phyloP scores from a whole-genome alignment of 2,888 invertebrate species.

The Dioctria linearis region DNA sequence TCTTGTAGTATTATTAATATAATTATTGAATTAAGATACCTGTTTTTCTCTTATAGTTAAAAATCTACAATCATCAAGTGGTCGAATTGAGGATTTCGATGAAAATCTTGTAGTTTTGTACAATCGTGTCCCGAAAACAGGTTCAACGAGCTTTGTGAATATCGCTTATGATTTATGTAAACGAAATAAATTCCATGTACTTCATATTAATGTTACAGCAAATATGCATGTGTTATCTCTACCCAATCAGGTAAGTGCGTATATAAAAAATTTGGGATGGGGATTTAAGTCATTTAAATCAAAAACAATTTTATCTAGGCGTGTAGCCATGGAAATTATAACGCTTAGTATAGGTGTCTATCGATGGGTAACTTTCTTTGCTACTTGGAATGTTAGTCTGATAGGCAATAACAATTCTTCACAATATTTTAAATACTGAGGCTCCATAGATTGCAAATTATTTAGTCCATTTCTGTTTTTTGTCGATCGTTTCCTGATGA shows the following conservation, averaged over 20 bases:
- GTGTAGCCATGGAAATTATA: too few relatives aligned
- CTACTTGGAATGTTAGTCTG: too few relatives aligned
- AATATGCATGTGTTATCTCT: constrained; percentile 96
- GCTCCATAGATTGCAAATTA: too few relatives aligned
- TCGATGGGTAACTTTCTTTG: too few relatives aligned
- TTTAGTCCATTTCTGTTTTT: too few relatives aligned
- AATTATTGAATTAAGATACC: too few relatives aligned
- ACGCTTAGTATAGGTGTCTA: too few relatives aligned
- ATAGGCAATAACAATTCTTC: too few relatives aligned
- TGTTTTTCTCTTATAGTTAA: constrained; percentile 12
- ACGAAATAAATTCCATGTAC: constrained; percentile 83
- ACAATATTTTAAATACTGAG: too few relatives aligned
- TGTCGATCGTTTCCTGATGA: too few relatives aligned
- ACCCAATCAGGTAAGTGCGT: constrained; percentile 80
- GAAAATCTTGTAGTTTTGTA: constrained; percentile 89
- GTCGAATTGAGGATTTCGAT: constrained; percentile 66
- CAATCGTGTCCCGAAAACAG: constrained; percentile 97
- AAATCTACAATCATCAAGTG: constrained; percentile 22
- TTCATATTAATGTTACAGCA: constrained; percentile 96
- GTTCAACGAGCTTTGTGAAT: constrained; percentile 95
- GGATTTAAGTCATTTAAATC: too few relatives aligned
- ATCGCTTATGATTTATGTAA: constrained; percentile 88
- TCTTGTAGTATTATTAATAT: not conserved
- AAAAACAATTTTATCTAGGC: too few relatives aligned
- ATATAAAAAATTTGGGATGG: not conserved